Conservation (phyloP, 2,888 invertebrate genomes). For the Ophion slaviceki region DNA sequence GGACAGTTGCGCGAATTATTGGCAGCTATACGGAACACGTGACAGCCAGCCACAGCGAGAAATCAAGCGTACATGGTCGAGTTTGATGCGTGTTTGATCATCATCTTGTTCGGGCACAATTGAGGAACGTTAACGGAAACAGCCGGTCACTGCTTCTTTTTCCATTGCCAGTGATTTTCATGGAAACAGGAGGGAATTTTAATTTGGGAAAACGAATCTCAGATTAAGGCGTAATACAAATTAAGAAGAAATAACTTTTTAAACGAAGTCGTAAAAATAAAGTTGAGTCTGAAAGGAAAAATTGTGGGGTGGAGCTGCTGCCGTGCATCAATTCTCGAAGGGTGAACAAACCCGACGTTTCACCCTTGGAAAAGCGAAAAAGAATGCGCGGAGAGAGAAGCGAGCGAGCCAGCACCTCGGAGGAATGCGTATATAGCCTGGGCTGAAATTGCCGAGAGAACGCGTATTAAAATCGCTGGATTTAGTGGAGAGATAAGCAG, state of each 20-base stretch:
- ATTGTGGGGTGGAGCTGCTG: constrained; percentile 50
- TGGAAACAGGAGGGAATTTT: constrained; percentile 16
- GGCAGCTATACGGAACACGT: not conserved
- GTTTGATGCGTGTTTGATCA: not conserved
- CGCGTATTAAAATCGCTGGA: constrained; percentile 86
- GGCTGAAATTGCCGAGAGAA: constrained; percentile 84
- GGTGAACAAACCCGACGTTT: constrained; percentile 58
- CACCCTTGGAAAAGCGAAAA: constrained; percentile 51
- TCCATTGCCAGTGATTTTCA: constrained; percentile 9
- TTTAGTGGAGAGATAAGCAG: constrained; percentile 86
- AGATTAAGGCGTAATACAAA: constrained; percentile 77
- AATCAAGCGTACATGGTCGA: not conserved
- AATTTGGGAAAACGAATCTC: constrained; percentile 5
- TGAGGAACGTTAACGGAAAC: not conserved
- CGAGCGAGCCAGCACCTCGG: constrained; percentile 66
- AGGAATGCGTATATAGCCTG: constrained; percentile 78
- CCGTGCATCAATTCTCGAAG: constrained; percentile 57
- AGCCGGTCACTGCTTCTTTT: not conserved
- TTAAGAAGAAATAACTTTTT: constrained; percentile 82
- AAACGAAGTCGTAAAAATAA: constrained; percentile 82
- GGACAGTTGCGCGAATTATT: constrained; percentile 27
- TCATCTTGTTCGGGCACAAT: not conserved
- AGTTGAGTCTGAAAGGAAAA: constrained; percentile 74
- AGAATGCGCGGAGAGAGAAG: constrained; percentile 53
- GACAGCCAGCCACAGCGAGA: not conserved